Conservation (phyloP, 23 tunicate species). For the Diplosoma virens region DNA sequence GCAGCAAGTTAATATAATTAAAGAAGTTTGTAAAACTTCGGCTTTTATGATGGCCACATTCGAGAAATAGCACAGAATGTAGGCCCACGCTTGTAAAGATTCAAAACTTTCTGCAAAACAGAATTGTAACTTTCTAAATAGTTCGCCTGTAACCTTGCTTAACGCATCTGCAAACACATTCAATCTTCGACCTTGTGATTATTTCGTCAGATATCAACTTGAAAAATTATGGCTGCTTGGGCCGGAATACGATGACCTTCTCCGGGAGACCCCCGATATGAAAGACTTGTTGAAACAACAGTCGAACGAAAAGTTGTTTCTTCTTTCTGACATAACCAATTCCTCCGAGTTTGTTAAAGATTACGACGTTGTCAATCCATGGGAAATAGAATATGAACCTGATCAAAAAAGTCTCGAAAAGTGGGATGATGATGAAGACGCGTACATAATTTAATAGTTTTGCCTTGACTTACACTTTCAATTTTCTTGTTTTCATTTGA, state of each 20-base stretch:
- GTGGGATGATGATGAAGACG: conserved; percentile 48
- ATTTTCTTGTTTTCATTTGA: no score
- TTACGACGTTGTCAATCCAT: conserved; percentile 32
- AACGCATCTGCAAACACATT: not conserved
- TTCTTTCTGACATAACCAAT: conserved; percentile 36
- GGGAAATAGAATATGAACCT: conserved; percentile 28
- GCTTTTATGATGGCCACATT: no score
- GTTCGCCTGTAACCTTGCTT: no score
- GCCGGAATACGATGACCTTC: conserved; percentile 53
- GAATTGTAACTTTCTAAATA: no score
- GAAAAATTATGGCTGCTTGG: conserved; percentile 88
- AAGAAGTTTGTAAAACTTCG: no score
- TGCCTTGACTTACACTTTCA: no score
- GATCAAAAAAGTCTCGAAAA: not conserved
- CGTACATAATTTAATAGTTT: conserved; percentile 16
- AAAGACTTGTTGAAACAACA: conserved; percentile 35
- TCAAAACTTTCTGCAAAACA: no score
- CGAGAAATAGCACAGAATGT: no score
- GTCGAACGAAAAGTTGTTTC: conserved; percentile 27
- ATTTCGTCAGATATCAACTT: conserved; percentile 46
- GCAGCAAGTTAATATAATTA: no score
- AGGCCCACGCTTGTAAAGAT: no score
- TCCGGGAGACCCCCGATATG: conserved; percentile 1
- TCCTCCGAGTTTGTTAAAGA: conserved; percentile 29
- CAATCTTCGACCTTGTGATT: not conserved